phyloP scores from a whole-genome alignment of 2,797 vertebrate species.

The Momotus momota region DNA sequence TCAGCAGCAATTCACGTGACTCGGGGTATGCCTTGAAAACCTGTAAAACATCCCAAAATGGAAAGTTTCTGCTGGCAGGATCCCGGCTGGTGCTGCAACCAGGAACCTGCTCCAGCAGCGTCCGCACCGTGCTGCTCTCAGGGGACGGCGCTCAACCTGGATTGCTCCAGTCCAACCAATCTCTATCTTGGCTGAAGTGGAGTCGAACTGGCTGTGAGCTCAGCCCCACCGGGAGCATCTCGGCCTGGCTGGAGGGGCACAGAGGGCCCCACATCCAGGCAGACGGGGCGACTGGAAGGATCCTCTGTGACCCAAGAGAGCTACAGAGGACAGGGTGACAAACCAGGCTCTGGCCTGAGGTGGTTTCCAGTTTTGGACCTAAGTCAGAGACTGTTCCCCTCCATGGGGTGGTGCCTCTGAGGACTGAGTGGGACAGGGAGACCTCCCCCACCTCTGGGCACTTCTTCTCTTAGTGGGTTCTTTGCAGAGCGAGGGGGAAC shows the following conservation, averaged over 20 bases:
- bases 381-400: neutral
- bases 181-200: neutral
- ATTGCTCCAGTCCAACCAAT: neutral
- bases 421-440: neutral
- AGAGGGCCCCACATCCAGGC: neutral
- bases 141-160: neutral
- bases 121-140: neutral
- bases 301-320: neutral
- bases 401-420: neutral
- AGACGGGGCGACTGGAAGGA: too few species aligned
- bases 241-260: fast-evolving
- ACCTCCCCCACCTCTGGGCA: fast-evolving
- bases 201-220: too few species aligned
- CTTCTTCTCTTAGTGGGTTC: fast-evolving
- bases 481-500: neutral
- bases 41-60: neutral
- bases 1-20: conserved; percentile 56
- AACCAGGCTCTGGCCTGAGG: fast-evolving
- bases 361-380: neutral
- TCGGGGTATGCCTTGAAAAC: conserved; percentile 61
- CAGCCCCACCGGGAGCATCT: neutral
- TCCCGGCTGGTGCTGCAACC: too few species aligned
- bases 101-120: neutral
- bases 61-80: neutral
- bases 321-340: neutral